Percentiles rank a stretch among this genome's conserved stretches.
Conservation (phyloP, 2,113 vertebrate genomes). For the Onychorhynchus coronatus region DNA sequence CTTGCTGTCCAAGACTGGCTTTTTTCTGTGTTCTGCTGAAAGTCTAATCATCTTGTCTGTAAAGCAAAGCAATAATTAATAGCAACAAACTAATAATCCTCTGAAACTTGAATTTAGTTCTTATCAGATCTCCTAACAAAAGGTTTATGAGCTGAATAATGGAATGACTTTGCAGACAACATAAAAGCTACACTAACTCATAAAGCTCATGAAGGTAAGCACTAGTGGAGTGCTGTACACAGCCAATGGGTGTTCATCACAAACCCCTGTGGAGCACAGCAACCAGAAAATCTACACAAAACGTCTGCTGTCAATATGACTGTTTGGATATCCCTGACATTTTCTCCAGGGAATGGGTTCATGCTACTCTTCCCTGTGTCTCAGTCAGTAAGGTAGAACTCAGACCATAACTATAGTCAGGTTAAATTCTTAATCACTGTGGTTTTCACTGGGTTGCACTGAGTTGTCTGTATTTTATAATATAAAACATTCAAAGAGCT, state of each 20-base stretch:
- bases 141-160: slow-evolving; percentile 31
- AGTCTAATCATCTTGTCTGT: neutral
- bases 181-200: neutral
- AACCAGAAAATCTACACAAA: neutral
- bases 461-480: neutral
- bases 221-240: neutral
- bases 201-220: neutral
- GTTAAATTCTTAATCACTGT: neutral
- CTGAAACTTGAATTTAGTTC: neutral
- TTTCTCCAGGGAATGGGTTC: neutral
- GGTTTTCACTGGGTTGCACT: neutral
- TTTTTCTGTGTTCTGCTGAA: neutral
- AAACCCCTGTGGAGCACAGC: neutral
- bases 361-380: neutral
- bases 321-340: neutral
- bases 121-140: neutral
- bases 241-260: neutral
- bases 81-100: neutral
- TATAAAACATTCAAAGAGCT: neutral
- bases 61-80: slow-evolving; percentile 6
- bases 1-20: neutral
- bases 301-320: neutral
- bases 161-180: neutral
- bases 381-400: neutral
- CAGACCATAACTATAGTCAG: neutral